phyloP scores from a whole-genome alignment of 2,113 vertebrate species.

The Hypocryptadius cinnamomeus region DNA sequence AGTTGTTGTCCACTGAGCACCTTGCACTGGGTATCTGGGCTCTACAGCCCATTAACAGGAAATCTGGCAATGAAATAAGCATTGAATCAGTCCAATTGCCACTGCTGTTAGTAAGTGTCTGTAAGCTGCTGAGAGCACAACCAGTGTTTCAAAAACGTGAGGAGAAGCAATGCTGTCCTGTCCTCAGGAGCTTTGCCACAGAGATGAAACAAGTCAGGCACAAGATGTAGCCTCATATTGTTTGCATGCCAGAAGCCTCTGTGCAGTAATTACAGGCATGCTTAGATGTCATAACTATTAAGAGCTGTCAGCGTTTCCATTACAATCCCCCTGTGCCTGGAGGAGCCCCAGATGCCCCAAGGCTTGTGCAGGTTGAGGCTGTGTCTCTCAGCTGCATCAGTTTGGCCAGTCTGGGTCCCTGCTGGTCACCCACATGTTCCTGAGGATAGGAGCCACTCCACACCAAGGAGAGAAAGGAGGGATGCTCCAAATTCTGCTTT shows the following conservation, averaged over 20 bases:
- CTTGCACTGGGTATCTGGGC: not conserved
- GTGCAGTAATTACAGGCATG: slow-evolving; percentile 21
- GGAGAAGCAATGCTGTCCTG: not conserved
- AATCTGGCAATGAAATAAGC: not conserved
- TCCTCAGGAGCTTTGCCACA: not conserved
- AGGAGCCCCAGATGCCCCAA: slow-evolving; percentile 6
- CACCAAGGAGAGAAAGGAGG: not conserved
- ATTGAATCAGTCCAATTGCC: not conserved
- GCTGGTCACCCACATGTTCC: not conserved
- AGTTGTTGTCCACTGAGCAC: not conserved
- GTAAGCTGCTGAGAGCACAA: not conserved
- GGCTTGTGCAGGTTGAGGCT: not conserved
- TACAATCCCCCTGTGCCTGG: slow-evolving; percentile 21
- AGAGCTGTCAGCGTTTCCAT: slow-evolving; percentile 38
- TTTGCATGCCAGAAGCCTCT: slow-evolving; percentile 39
- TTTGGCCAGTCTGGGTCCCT: not conserved
- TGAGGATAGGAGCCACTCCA: rapidly evolving
- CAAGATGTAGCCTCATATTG: not conserved
- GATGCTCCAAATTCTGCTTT: not conserved
- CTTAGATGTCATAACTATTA: slow-evolving; percentile 22
- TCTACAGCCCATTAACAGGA: not conserved
- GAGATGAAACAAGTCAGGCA: not conserved
- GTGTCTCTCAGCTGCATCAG: not conserved
- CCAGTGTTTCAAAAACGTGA: not conserved
- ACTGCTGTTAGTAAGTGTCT: not conserved